Evolutionary conservation across 2,888 invertebrate genomes (phyloP), one percentile per base, ranked within the genome.

Genomic region (Euclidia mi): DNA sequence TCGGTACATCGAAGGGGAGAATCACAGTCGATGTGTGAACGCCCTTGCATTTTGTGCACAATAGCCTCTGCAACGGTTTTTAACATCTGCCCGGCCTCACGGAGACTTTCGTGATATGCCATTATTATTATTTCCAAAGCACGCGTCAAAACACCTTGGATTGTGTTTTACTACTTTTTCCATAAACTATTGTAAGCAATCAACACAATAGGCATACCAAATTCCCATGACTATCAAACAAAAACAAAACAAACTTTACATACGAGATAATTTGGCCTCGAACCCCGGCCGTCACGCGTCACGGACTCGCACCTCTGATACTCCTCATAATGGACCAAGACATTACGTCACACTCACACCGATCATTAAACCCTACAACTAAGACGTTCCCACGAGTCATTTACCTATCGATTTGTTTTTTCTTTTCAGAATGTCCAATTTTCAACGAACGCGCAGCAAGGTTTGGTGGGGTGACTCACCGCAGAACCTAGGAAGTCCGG

Each of bases 371-470:
- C 82, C 71, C 79, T 60, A 75, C 67, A 68, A 72, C 70, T 73
- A 77, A 78, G 71, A 71, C 67, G 65, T 92, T 94, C 92, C 88
- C 92, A 93, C 91, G 90, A 84, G 20, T 74, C 56, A 65, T 53
- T 58, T 58, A 67, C 60, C 78, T 87, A 82, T 89, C 65, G 69
- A 68, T 74, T 86, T 87, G 83, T 81, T 90, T 90, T 80, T 20
- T 87, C n/a, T 85, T 92, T 88, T 68, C 90, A 94, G 93, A 87
- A 96, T 96, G 96, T 95, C 95, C 51, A 96, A 96, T 85, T 96
- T 96, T 84, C 96, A 96, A 90, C 93, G 96, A 75, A 95, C 95
- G 65, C 95, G 95, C 65, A 96, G 96, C 86, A 96, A 96, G 88
- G 96, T 96, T 9, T 96, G 96, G 96, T 96, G 96, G 96, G 95